Percentiles rank a stretch among this genome's conserved stretches.
Evolutionary conservation across 2,888 invertebrate species (phyloP).

Genomic region (Calephelis perditalis): DNA sequence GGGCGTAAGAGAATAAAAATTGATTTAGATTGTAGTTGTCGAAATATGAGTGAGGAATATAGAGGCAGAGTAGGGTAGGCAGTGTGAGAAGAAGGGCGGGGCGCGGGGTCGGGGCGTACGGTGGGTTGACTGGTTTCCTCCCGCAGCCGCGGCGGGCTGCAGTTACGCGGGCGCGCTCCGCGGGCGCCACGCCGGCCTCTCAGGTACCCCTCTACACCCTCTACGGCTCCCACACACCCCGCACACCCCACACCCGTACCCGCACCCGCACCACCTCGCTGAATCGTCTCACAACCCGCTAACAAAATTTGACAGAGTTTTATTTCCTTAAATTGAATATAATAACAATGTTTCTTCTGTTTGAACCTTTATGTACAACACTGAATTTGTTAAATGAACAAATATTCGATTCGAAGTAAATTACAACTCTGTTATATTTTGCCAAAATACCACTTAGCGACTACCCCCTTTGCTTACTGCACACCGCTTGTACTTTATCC

Average conservation of each 20-base stretch:
- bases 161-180: conserved; percentile 95
- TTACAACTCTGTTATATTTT: too few species aligned
- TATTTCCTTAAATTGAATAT: too few species aligned
- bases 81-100: conserved; percentile 9
- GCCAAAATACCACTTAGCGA: not conserved
- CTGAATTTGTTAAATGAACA: too few species aligned
- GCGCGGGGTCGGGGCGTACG: conserved; percentile 28
- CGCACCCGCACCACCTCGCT: conserved; percentile 19
- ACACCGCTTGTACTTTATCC: conserved; percentile 5
- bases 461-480: conserved; percentile 6
- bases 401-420: too few species aligned
- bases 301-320: conserved; percentile 8
- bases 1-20: too few species aligned
- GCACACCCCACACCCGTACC: conserved; percentile 19
- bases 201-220: conserved; percentile 82
- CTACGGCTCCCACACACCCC: conserved; percentile 23
- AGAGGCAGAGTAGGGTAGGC: not conserved
- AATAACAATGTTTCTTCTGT: too few species aligned
- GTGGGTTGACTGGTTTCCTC: conserved; percentile 32
- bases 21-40: too few species aligned
- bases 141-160: conserved; percentile 57
- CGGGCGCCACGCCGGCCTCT: conserved; percentile 87
- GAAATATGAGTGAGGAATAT: too few species aligned
- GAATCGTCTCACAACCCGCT: conserved; percentile 21
- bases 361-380: too few species aligned